Conservation (phyloP, 2,797 vertebrate genomes). For the Rhyacichthys aspro region DNA sequence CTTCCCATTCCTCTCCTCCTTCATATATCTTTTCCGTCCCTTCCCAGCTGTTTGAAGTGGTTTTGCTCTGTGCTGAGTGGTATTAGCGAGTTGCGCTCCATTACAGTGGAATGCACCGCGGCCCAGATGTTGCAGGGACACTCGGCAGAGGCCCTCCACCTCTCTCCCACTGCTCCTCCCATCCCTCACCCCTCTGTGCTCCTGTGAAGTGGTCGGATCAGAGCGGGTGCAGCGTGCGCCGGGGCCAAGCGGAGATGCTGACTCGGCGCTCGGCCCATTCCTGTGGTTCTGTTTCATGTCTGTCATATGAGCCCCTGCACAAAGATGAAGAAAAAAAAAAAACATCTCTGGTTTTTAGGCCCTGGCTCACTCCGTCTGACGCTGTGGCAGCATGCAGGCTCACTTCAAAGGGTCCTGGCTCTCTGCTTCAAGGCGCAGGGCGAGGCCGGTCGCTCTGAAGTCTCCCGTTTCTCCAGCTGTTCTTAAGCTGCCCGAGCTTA, state of each 20-base stretch:
- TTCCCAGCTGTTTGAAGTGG: slow-evolving; percentile 62
- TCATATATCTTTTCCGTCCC: slow-evolving; percentile 44
- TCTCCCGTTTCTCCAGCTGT: slow-evolving; percentile 66
- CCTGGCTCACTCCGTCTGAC: slow-evolving; percentile 33
- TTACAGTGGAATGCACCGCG: slow-evolving; percentile 73
- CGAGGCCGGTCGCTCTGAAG: slow-evolving; percentile 57
- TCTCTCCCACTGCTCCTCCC: slow-evolving; percentile 45
- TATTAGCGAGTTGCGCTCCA: slow-evolving; percentile 74
- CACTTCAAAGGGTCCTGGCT: slow-evolving; percentile 60
- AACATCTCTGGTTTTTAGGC: slow-evolving; percentile 33
- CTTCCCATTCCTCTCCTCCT: slow-evolving; percentile 45
- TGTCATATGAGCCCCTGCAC: slow-evolving; percentile 66
- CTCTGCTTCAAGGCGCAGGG: slow-evolving; percentile 36
- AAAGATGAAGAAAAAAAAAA: slow-evolving; percentile 31
- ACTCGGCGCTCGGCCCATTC: slow-evolving; percentile 79
- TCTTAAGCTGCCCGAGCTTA: slow-evolving; percentile 59
- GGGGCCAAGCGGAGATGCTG: slow-evolving; percentile 68
- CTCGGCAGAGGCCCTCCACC: slow-evolving; percentile 39
- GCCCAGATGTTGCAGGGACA: slow-evolving; percentile 80
- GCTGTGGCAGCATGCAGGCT: slow-evolving; percentile 42
- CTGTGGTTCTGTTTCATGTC: slow-evolving; percentile 81
- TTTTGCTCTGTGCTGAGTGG: slow-evolving; percentile 53
- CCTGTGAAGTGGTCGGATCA: slow-evolving; percentile 82
- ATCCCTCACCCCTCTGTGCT: slow-evolving; percentile 52
- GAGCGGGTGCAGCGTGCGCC: slow-evolving; percentile 62